Conservation (phyloP, 2,888 invertebrate species). For the Crossocerus cetratus region DNA sequence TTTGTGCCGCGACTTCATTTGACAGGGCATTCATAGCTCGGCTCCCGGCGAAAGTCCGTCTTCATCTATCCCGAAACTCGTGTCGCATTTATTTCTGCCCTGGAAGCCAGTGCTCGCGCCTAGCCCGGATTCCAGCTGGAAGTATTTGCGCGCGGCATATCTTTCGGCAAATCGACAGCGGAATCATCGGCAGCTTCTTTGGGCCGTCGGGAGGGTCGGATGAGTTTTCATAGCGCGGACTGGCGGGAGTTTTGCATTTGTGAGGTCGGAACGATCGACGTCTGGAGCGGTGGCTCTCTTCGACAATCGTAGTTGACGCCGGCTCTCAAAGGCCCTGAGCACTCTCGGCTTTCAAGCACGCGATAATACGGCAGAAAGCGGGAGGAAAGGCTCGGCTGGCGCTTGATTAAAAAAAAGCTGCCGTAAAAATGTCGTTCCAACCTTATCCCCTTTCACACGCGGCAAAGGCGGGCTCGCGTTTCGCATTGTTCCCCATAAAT, state of each 20-base stretch:
- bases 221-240: too few species aligned
- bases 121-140: too few species aligned
- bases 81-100: too few species aligned
- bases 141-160: too few species aligned
- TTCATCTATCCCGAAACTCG: too few species aligned
- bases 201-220: too few species aligned
- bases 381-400: conserved; percentile 6
- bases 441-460: conserved; percentile 27
- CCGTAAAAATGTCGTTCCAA: conserved; percentile 30
- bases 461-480: not conserved
- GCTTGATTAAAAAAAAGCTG: conserved; percentile 39
- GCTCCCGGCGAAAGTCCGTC: not conserved
- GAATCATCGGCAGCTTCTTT: too few species aligned
- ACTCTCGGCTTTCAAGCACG: conserved; percentile 31
- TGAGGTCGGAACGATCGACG: conserved; percentile 45
- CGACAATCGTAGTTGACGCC: conserved; percentile 49
- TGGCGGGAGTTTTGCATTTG: too few species aligned
- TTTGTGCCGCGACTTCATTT: conserved; percentile 6
- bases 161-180: too few species aligned
- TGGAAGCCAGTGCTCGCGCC: too few species aligned
- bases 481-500: conserved; percentile 12
- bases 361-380: conserved; percentile 17
- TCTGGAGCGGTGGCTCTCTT: conserved; percentile 44
- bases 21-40: conserved; percentile 7
- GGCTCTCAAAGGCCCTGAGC: conserved; percentile 40